Conservation (phyloP, 2,888 invertebrate species). For the Microdon myrmicae region DNA sequence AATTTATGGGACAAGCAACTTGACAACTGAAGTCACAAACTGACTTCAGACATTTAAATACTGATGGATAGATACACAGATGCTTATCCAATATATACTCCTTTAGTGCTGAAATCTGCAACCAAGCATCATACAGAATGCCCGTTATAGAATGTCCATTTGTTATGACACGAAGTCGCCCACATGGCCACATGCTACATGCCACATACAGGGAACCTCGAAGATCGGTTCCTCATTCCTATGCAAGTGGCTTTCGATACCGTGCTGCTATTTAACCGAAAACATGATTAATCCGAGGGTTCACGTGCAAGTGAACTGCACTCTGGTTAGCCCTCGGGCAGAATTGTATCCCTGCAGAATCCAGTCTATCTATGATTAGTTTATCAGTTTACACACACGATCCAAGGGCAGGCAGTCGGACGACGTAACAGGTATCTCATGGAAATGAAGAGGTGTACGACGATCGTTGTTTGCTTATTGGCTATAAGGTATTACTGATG, state of each 20-base stretch:
- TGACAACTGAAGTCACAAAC: no score
- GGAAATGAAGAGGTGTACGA: not conserved
- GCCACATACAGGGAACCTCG: constrained; percentile 24
- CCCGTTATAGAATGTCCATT: constrained; percentile 20
- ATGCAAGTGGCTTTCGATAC: constrained; percentile 9
- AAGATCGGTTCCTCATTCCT: constrained; percentile 34
- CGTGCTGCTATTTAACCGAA: constrained; percentile 20
- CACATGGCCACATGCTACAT: no score
- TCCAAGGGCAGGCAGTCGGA: not conserved
- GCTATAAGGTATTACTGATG: constrained; percentile 19
- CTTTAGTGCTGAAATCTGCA: no score
- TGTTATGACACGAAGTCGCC: constrained; percentile 33
- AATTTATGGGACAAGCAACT: no score
- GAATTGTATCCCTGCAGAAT: constrained; percentile 18
- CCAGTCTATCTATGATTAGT: constrained; percentile 33
- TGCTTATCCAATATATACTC: no score
- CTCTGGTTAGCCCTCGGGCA: constrained; percentile 26
- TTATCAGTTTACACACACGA: constrained; percentile 26
- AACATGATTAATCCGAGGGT: constrained; percentile 9
- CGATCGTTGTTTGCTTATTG: constrained; percentile 14
- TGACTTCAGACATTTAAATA: no score
- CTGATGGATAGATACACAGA: no score
- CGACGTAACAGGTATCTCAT: constrained; percentile 1
- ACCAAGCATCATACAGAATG: no score
- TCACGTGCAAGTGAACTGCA: constrained; percentile 7